Conservation (phyloP, 1,140 invertebrate genomes). For the Dufourea novaeangliae region DNA sequence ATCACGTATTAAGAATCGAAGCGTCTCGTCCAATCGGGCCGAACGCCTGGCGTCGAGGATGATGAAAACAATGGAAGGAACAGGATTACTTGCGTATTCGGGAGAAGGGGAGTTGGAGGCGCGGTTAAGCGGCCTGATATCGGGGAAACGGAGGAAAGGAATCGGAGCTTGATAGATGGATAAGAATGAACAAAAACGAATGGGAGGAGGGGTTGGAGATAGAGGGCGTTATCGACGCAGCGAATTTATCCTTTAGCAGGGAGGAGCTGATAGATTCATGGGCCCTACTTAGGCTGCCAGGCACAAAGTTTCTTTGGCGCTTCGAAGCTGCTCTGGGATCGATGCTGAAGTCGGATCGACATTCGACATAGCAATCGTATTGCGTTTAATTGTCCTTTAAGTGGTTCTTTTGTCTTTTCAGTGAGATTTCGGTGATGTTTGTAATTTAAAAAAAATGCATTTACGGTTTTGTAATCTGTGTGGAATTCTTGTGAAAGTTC, state of each 20-base stretch:
- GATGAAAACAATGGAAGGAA: slow-evolving; percentile 6
- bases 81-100: background rate
- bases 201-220: slow-evolving; percentile 34
- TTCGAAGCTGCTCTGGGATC: background rate
- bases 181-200: slow-evolving; percentile 10
- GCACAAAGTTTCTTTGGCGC: slow-evolving; percentile 15
- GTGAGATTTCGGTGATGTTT: too few relatives aligned
- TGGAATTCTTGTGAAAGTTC: too few relatives aligned
- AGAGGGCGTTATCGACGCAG: slow-evolving; percentile 27
- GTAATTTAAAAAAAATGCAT: too few relatives aligned
- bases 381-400: background rate
- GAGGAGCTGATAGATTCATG: slow-evolving; percentile 57
- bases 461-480: too few relatives aligned
- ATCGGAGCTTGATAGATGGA: slow-evolving; percentile 9
- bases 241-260: slow-evolving; percentile 51
- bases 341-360: background rate
- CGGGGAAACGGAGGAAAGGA: background rate
- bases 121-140: background rate
- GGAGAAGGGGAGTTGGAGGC: background rate
- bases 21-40: slow-evolving; percentile 36
- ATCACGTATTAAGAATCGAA: slow-evolving; percentile 53
- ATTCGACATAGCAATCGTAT: background rate
- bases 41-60: slow-evolving; percentile 4
- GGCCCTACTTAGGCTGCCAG: slow-evolving; percentile 13
- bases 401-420: too few relatives aligned